Evolutionary conservation across 2,888 invertebrate genomes (phyloP).

Genomic region (Patella ulyssiponensis): DNA sequence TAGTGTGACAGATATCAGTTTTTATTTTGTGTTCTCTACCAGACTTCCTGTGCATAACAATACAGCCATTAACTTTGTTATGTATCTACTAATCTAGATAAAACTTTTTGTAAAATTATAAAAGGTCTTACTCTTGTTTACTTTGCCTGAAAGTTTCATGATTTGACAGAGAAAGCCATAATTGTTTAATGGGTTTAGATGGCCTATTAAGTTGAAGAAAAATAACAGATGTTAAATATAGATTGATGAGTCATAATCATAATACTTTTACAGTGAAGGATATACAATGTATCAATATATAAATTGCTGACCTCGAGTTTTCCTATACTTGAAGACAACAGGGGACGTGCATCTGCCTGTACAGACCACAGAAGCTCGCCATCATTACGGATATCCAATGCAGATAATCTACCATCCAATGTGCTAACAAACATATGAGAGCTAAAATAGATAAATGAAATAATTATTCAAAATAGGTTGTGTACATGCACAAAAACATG

Average conservation of each 20-base stretch:
- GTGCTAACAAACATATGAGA: constrained; percentile 86
- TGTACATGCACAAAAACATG: too few species aligned
- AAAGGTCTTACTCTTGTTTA: too few species aligned
- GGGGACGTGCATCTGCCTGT: constrained; percentile 82
- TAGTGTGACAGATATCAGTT: too few species aligned
- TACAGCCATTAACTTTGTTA: too few species aligned
- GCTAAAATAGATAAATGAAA: constrained; percentile 37
- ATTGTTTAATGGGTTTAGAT: too few species aligned
- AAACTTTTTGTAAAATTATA: too few species aligned
- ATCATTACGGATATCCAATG: constrained; percentile 79
- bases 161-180: too few species aligned
- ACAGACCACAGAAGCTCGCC: constrained; percentile 84
- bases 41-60: too few species aligned
- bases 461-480: too few species aligned
- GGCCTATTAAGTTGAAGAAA: neutral
- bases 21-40: too few species aligned
- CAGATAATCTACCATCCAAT: constrained; percentile 89
- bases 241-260: neutral
- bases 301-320: constrained; percentile 81
- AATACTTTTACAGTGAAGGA: neutral
- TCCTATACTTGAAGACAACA: constrained; percentile 91
- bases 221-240: neutral
- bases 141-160: too few species aligned
- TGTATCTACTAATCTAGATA: too few species aligned
- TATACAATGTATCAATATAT: neutral